Evolutionary conservation across 1,140 invertebrate species (phyloP).

Genomic region (Drosophila pseudoananassae): DNA sequence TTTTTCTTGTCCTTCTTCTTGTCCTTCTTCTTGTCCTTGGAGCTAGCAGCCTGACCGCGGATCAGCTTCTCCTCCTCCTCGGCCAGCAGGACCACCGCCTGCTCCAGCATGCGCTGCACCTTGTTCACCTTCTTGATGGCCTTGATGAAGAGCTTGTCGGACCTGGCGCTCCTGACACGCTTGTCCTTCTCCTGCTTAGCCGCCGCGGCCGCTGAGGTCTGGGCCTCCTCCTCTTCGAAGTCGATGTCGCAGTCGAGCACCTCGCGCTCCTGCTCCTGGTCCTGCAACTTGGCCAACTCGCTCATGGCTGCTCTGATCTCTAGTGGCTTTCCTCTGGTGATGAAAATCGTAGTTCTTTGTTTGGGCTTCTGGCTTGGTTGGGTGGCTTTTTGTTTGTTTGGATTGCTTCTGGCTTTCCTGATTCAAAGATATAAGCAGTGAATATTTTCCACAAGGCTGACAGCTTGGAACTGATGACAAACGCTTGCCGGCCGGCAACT

Average conservation of each 20-base stretch:
- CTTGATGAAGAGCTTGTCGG: conserved; percentile 34
- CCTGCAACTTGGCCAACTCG: conserved; percentile 14
- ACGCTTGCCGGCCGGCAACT: conserved; percentile 63
- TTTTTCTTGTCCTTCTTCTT: conserved; percentile 29
- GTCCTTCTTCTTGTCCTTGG: conserved; percentile 12
- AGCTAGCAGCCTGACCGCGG: neutral
- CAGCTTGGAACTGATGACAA: conserved; percentile 47
- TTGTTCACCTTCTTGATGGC: conserved; percentile 64
- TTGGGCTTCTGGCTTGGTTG: neutral
- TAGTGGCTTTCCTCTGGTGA: neutral
- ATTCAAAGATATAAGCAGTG: neutral
- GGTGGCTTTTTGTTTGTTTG: neutral
- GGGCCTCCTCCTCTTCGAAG: conserved; percentile 28
- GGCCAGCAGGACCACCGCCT: conserved; percentile 45
- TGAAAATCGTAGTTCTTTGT: neutral
- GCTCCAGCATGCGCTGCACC: conserved; percentile 58
- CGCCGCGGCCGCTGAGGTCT: neutral
- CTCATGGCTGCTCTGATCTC: conserved; percentile 11
- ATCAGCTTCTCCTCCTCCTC: conserved; percentile 26
- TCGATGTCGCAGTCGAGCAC: conserved; percentile 51
- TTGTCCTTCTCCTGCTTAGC: neutral
- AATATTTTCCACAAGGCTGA: conserved; percentile 28
- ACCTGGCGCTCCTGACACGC: neutral
- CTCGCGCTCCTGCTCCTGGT: conserved; percentile 22
- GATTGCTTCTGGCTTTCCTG: conserved; percentile 5